phyloP scores from a whole-genome alignment of 2,888 invertebrate species.

The Trypoxylon attenuatum region DNA sequence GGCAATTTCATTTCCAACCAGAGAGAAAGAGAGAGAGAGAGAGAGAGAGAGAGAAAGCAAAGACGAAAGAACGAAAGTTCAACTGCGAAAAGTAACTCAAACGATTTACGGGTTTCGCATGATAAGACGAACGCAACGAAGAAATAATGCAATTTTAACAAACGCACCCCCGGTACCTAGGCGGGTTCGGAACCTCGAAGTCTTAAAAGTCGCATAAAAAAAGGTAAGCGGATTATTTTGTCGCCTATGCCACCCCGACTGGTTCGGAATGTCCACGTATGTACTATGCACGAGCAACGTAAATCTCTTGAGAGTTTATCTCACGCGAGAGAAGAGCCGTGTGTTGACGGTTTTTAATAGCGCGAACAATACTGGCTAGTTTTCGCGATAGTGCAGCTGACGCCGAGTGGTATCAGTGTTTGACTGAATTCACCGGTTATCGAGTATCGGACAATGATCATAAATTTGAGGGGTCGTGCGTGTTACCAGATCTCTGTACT shows the following conservation, averaged over 20 bases:
- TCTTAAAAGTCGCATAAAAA: background rate
- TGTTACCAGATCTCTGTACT: slow-evolving; percentile 2
- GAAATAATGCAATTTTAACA: background rate
- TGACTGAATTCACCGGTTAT: slow-evolving; percentile 17
- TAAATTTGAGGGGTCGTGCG: background rate
- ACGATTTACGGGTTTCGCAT: background rate
- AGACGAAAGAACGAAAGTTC: too few species aligned
- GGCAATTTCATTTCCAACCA: too few species aligned
- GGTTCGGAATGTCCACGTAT: background rate
- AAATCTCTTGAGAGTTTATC: background rate
- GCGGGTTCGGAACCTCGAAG: background rate
- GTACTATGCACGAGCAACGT: background rate
- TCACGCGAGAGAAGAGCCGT: background rate
- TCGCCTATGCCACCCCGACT: background rate
- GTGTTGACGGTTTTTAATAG: background rate
- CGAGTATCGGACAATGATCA: slow-evolving; percentile 5
- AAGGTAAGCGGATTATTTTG: background rate
- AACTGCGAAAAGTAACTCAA: background rate
- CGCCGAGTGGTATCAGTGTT: background rate
- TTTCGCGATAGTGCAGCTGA: background rate
- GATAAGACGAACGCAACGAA: background rate
- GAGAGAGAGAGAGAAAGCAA: too few species aligned
- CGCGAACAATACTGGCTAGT: background rate
- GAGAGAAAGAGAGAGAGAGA: too few species aligned
- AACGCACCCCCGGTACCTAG: background rate